phyloP scores from a whole-genome alignment of 2,888 invertebrate genomes.

The Ormyrus labotus region DNA sequence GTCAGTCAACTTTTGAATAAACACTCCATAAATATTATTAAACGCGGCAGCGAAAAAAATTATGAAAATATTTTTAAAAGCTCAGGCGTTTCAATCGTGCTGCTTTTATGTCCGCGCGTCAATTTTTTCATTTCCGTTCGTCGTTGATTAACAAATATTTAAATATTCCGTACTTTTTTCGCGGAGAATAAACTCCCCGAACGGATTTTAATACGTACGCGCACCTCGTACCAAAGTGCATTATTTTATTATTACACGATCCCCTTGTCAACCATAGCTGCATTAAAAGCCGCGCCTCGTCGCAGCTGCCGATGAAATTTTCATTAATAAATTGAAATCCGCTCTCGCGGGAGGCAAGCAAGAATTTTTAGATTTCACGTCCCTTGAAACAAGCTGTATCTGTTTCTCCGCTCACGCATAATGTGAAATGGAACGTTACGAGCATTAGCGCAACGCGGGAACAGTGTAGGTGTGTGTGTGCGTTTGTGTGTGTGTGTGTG shows the following conservation, averaged over 20 bases:
- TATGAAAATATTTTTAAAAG: neutral
- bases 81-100: neutral
- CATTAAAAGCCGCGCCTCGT: neutral
- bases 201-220: neutral
- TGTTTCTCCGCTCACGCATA: conserved; percentile 9
- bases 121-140: neutral
- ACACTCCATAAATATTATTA: conserved; percentile 2
- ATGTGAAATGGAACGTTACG: conserved; percentile 40
- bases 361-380: conserved; percentile 18
- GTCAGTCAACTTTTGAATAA: neutral
- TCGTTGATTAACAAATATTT: conserved; percentile 18
- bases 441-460: conserved; percentile 5
- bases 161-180: conserved; percentile 6
- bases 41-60: neutral
- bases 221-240: too few relatives aligned
- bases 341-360: neutral
- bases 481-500: conserved; percentile 7
- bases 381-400: neutral
- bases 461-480: neutral
- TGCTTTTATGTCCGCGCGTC: neutral
- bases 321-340: conserved; percentile 40
- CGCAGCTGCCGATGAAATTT: conserved; percentile 20
- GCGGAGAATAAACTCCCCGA: neutral
- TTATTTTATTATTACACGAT: conserved; percentile 24
- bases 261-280: neutral